Percentiles rank a stretch among this genome's conserved stretches.
These are phyloP conservation scores for Microctenopoma stevenorrisi DNA, from an alignment of 2,797 vertebrate genomes.

Conservation along the genomic window DNA sequence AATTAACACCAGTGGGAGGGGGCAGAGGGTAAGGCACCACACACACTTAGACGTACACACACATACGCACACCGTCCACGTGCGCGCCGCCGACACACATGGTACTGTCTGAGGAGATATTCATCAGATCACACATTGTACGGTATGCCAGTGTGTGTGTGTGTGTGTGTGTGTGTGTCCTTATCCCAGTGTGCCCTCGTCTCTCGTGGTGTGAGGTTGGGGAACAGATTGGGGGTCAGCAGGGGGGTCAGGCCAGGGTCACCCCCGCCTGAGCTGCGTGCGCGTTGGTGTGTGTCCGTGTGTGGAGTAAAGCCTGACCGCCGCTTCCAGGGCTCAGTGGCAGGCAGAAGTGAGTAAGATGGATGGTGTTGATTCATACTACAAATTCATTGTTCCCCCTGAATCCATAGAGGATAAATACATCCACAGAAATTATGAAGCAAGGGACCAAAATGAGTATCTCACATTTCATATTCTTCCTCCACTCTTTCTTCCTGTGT, in stretches of 20 bases:
- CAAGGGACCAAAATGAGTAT: conserved; percentile 75
- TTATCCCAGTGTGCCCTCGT: conserved; percentile 74
- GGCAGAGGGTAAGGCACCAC: conserved; percentile 82
- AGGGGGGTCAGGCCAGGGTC: conserved; percentile 86
- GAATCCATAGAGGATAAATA: conserved; percentile 79
- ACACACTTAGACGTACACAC: conserved; percentile 54
- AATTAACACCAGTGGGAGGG: conserved; percentile 90
- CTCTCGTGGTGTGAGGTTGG: conserved; percentile 82
- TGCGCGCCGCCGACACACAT: conserved; percentile 78
- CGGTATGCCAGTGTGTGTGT: conserved; percentile 66
- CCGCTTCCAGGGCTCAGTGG: conserved; percentile 62
- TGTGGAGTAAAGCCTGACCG: conserved; percentile 63
- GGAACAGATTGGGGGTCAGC: conserved; percentile 88
- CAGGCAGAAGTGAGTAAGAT: conserved; percentile 82
- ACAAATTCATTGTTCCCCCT: conserved; percentile 76
- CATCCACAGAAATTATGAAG: conserved; percentile 77
- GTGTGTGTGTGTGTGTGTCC: conserved; percentile 62
- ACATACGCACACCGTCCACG: conserved; percentile 33
- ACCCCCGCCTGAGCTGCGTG: conserved; percentile 79
- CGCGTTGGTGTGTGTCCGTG: conserved; percentile 16
- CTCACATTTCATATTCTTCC: conserved; percentile 76
- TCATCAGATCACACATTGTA: conserved; percentile 76
- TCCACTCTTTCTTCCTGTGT: conserved; percentile 38
- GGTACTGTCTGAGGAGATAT: conserved; percentile 86
- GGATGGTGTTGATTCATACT: conserved; percentile 84